phyloP scores from a whole-genome alignment of 2,797 vertebrate genomes.

The Lithobates sylvaticus region DNA sequence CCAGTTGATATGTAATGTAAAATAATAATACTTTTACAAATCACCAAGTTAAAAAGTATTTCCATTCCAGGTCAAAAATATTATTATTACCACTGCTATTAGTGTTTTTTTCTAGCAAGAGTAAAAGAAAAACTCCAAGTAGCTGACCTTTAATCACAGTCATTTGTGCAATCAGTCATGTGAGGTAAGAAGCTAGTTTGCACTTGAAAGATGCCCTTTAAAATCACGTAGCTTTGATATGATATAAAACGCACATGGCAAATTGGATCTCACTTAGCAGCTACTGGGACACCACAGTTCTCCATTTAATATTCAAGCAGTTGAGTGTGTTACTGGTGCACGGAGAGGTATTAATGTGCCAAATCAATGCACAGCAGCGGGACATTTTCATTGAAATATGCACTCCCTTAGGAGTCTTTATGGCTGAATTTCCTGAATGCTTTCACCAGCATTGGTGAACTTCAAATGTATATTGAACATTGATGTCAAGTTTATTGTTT shows the following conservation, averaged over 20 bases:
- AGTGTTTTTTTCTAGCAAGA: conserved; percentile 53
- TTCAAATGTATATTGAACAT: neutral
- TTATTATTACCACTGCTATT: conserved; percentile 61
- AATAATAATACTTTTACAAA: too few relatives aligned
- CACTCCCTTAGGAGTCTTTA: conserved; percentile 62
- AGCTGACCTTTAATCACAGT: conserved; percentile 73
- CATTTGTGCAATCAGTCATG: conserved; percentile 74
- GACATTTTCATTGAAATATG: conserved; percentile 63
- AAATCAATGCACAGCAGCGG: conserved; percentile 63
- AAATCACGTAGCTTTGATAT: conserved; percentile 71
- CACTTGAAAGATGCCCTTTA: conserved; percentile 75
- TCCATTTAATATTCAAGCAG: conserved; percentile 61
- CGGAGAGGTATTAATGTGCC: conserved; percentile 71
- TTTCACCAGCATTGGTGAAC: conserved; percentile 15
- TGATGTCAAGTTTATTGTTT: conserved; percentile 38
- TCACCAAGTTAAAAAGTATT: neutral
- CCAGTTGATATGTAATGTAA: too few relatives aligned
- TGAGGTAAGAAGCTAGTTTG: conserved; percentile 71
- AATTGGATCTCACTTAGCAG: conserved; percentile 65
- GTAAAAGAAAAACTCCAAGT: conserved; percentile 64
- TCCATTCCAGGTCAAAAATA: conserved; percentile 52
- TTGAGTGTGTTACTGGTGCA: conserved; percentile 60
- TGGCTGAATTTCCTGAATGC: neutral
- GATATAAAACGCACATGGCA: conserved; percentile 65
- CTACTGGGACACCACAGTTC: conserved; percentile 62